These are phyloP conservation scores for Oophaga sylvatica DNA, from an alignment of 2,797 vertebrate genomes.

Conservation along the genomic window DNA sequence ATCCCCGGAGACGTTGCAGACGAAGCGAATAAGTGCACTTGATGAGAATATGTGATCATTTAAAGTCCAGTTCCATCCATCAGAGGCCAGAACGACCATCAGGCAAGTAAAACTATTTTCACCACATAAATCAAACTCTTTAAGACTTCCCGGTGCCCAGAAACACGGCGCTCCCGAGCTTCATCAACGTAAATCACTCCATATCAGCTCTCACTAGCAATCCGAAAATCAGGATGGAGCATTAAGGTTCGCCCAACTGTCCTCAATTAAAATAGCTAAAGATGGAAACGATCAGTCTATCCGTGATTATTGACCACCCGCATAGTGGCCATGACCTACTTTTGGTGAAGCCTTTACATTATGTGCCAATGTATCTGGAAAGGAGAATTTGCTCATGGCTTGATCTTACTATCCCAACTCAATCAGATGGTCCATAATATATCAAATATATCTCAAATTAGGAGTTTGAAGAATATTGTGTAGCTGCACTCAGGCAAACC, in stretches of 20 bases:
- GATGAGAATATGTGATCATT: constrained; percentile 43
- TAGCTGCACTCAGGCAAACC: no score
- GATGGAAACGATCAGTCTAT: constrained; percentile 3
- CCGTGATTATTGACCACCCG: not conserved
- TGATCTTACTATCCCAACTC: not conserved
- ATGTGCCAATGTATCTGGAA: not conserved
- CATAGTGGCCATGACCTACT: not conserved
- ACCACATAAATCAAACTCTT: constrained; percentile 52
- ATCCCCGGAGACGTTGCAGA: constrained; percentile 29
- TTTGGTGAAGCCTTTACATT: not conserved
- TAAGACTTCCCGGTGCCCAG: constrained; percentile 17
- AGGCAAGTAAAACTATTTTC: constrained; percentile 52
- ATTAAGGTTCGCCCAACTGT: constrained; percentile 5
- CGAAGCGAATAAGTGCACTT: constrained; percentile 37
- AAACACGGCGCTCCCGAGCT: not conserved
- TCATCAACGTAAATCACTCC: constrained; percentile 23
- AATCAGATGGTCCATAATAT: no score
- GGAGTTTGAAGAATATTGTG: no score
- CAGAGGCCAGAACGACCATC: constrained; percentile 40
- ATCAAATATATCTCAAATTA: no score
- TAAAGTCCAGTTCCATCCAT: constrained; percentile 35
- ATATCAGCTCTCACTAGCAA: constrained; percentile 3
- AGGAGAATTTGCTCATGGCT: not conserved
- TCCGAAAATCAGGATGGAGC: not conserved
- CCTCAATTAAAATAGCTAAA: constrained; percentile 27